Percentiles rank a stretch among this genome's conserved stretches.
phyloP scores from a whole-genome alignment of 2,797 vertebrate species.

The Myotis vivesi region DNA sequence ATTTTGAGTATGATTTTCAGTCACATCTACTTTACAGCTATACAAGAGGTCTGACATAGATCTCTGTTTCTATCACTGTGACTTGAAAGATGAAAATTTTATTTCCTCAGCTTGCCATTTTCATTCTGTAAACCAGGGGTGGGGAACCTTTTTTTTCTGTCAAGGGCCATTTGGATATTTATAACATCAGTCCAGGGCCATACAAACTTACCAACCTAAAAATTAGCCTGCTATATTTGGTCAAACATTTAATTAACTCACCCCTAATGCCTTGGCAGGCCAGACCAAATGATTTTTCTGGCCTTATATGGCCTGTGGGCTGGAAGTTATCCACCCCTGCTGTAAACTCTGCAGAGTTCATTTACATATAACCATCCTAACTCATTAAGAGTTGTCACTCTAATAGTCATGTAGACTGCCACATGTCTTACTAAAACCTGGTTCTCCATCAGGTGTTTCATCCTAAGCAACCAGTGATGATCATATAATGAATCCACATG shows the following conservation, averaged over 20 bases:
- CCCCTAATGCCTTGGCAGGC: too few species aligned
- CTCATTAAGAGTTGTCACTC: neutral
- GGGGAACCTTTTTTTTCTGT: too few species aligned
- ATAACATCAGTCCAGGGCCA: too few species aligned
- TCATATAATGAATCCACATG: neutral
- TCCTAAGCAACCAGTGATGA: neutral
- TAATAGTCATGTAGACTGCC: neutral
- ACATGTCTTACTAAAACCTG: neutral
- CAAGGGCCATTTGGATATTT: too few species aligned
- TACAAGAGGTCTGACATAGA: neutral
- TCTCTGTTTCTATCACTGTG: neutral
- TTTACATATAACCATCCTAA: neutral
- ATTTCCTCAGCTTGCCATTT: neutral
- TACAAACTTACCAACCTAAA: too few species aligned
- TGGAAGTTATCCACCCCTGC: too few species aligned
- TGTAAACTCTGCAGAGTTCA: neutral
- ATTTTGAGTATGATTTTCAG: neutral
- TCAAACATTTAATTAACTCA: too few species aligned
- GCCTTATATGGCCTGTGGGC: too few species aligned
- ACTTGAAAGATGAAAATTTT: neutral
- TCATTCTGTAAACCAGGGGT: neutral
- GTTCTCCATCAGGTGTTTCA: neutral
- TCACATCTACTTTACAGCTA: neutral
- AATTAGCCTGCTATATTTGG: too few species aligned
- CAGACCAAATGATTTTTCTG: too few species aligned